Evolutionary conservation across 2,888 invertebrate species (phyloP).

Genomic region (Ashinkailepas kermadecensis): DNA sequence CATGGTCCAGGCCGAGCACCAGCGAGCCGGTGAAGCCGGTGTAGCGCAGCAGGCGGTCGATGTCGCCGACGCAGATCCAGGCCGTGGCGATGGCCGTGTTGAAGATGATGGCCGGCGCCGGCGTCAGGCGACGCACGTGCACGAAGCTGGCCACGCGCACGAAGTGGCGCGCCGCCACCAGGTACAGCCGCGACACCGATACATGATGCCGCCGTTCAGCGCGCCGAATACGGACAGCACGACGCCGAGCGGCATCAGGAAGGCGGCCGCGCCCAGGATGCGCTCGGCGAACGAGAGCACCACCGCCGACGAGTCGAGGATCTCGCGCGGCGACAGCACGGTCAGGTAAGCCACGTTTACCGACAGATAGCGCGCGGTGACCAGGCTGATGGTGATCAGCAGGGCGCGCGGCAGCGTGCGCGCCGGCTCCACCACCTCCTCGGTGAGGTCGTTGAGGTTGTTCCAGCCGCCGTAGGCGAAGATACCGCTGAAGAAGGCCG

Average conservation of each 20-base stretch:
- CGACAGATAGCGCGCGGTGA: conserved; percentile 84
- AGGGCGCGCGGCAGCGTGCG: conserved; percentile 32
- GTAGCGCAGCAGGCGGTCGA: conserved; percentile 91
- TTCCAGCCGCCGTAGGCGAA: conserved; percentile 99
- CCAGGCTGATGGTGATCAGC: conserved; percentile 80
- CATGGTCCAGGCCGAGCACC: conserved; percentile 93
- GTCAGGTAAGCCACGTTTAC: conserved; percentile 92
- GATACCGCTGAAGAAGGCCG: conserved; percentile 87
- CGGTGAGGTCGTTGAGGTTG: conserved; percentile 97
- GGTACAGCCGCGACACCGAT: conserved; percentile 68
- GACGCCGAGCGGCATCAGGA: conserved; percentile 88
- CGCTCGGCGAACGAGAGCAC: conserved; percentile 87
- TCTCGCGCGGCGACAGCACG: conserved; percentile 67
- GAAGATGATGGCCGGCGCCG: conserved; percentile 90
- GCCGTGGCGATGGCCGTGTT: conserved; percentile 81
- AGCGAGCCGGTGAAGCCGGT: conserved; percentile 98
- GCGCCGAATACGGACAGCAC: conserved; percentile 89
- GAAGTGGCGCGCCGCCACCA: conserved; percentile 84
- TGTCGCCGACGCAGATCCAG: conserved; percentile 89
- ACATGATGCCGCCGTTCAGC: conserved; percentile 84
- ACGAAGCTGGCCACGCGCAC: conserved; percentile 85
- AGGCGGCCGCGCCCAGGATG: conserved; percentile 74
- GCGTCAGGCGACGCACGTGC: conserved; percentile 80
- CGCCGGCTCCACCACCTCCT: conserved; percentile 94
- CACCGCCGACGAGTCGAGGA: conserved; percentile 65